A percentile compares a stretch with the other conserved stretches of the same genome.
Evolutionary conservation across 1,140 invertebrate species (phyloP).

Genomic region (Heterodera schachtii): DNA sequence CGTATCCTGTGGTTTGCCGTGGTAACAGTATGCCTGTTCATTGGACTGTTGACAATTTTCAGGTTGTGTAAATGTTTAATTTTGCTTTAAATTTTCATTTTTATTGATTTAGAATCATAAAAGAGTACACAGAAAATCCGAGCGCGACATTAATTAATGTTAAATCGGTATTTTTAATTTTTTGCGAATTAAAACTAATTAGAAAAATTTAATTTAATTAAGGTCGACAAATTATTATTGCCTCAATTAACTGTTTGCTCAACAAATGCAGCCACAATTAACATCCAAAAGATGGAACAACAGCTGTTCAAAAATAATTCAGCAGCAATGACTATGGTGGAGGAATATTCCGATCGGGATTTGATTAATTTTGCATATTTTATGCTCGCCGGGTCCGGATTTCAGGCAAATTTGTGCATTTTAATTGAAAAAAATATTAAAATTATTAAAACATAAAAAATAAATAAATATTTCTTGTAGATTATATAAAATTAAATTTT

Average conservation of each 20-base stretch:
- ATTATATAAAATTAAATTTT: too few relatives aligned
- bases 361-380: slow-evolving; percentile 46
- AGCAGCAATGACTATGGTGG: neutral
- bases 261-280: slow-evolving; percentile 31
- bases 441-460: too few relatives aligned
- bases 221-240: slow-evolving; percentile 40
- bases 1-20: slow-evolving; percentile 37
- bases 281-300: slow-evolving; percentile 25
- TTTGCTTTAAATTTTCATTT: neutral
- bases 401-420: slow-evolving; percentile 23
- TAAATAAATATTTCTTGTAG: too few relatives aligned
- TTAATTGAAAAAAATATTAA: too few relatives aligned
- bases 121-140: slow-evolving; percentile 31
- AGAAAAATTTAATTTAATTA: neutral
- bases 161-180: slow-evolving; percentile 30
- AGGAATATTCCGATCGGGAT: slow-evolving; percentile 9
- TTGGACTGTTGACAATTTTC: slow-evolving; percentile 40
- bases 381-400: slow-evolving; percentile 38
- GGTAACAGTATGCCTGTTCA: slow-evolving; percentile 35
- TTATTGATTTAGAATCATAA: slow-evolving; percentile 25
- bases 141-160: slow-evolving; percentile 33
- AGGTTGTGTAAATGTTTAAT: neutral
- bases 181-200: too few relatives aligned
- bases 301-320: slow-evolving; percentile 19
- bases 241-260: slow-evolving; percentile 41